These are phyloP conservation scores for Anabas testudineus DNA, from an alignment of 2,797 vertebrate genomes.

Conservation along the genomic window DNA sequence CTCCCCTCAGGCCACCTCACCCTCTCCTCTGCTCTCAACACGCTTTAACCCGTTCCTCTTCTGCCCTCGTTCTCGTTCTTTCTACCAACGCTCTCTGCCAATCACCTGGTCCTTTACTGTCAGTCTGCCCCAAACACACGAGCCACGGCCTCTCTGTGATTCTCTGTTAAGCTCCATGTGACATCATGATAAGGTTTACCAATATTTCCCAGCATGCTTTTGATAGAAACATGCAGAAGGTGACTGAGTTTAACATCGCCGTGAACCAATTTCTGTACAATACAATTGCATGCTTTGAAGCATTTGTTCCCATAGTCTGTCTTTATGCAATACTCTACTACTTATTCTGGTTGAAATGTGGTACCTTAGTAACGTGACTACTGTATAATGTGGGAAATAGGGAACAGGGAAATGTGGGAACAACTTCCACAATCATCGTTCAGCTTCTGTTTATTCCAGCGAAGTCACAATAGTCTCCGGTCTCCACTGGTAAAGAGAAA, in stretches of 20 bases:
- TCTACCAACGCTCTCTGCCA: conserved; percentile 48
- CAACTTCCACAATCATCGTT: conserved; percentile 1
- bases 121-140: conserved; percentile 14
- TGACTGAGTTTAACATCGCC: conserved; percentile 8
- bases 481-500: background rate
- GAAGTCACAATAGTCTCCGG: background rate
- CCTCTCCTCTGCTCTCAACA: conserved; percentile 70
- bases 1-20: conserved; percentile 78
- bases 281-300: background rate
- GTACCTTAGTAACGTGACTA: background rate
- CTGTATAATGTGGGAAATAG: background rate
- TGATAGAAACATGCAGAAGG: conserved; percentile 8
- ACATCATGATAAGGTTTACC: conserved; percentile 18
- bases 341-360: conserved; percentile 1
- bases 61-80: conserved; percentile 50
- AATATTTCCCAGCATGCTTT: conserved; percentile 21
- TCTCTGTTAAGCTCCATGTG: conserved; percentile 32
- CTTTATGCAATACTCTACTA: background rate
- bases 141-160: conserved; percentile 46
- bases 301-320: background rate
- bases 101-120: conserved; percentile 52
- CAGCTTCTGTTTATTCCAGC: background rate
- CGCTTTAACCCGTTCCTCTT: conserved; percentile 75
- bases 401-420: no score
- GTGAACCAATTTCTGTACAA: background rate